Evolutionary conservation across 2,797 vertebrate species (phyloP).

Genomic region (Channa striata): DNA sequence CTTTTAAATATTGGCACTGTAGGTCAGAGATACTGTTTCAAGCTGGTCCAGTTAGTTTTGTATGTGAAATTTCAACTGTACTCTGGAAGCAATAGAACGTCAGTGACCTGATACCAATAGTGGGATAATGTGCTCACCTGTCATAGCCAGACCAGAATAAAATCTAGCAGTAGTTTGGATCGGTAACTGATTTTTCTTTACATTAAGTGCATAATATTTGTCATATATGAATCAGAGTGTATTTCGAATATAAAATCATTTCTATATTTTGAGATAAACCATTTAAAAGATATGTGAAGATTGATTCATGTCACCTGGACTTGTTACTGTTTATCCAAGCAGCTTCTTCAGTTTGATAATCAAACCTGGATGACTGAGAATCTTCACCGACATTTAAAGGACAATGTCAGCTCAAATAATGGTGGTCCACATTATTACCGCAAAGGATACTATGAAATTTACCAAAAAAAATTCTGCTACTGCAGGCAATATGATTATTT

Average conservation of each 20-base stretch:
- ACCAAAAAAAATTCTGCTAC: not conserved
- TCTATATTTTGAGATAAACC: constrained; percentile 12
- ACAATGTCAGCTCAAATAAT: constrained; percentile 1
- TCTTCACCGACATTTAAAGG: too few relatives aligned
- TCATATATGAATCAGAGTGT: too few relatives aligned
- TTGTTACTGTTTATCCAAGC: too few relatives aligned
- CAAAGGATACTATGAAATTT: constrained; percentile 5
- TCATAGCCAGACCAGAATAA: not conserved
- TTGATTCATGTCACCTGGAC: too few relatives aligned
- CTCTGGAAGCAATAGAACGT: not conserved
- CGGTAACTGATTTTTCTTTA: not conserved
- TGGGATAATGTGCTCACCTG: not conserved
- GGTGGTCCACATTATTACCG: constrained; percentile 17
- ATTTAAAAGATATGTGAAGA: too few relatives aligned
- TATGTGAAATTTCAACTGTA: not conserved
- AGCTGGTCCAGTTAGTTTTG: not conserved
- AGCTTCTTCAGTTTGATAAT: too few relatives aligned
- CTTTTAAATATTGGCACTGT: not conserved
- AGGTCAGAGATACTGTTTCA: not conserved
- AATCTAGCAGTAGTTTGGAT: not conserved
- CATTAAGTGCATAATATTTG: not conserved
- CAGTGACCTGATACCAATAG: not conserved
- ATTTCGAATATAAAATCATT: not conserved
- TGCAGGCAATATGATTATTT: not conserved
- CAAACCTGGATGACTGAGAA: too few relatives aligned